Base-by-base conservation (phyloP, 2,888 invertebrate species). In the Eristalinus sepulchralis region DNA sequence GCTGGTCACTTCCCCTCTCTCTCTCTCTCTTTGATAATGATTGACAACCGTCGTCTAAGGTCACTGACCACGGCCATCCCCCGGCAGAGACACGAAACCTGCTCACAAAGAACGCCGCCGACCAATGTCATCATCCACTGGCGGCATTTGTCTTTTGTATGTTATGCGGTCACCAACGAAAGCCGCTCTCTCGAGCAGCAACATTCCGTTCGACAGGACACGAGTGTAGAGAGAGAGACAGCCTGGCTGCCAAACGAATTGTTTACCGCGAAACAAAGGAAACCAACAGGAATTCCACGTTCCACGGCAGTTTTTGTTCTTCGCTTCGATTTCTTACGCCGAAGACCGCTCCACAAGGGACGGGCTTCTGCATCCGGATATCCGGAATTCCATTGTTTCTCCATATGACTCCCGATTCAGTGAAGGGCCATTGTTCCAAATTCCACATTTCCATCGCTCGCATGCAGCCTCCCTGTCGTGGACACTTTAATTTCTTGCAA, bases 321-420 rank as follows among this genome's bases (percentile, higher is more conserved):
- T 11, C 22, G 24, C 24, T 57, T 57, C 57, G 22, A 5, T 57
- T 57, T 57, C 57, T 57, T 57, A 24, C 13, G 13, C 13, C 59
- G 53, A 63, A 36, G 34, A 60, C 60, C 36, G 68, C 27, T 31
- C 66, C 75, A 8, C 47, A 75, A 84, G 83, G 80, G 53, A 75
- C 79, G 68, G 27, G 27, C 64, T 83, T 70, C 72, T 75, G 85
- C 53, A 73, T 78, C 77, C 85, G 85, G 85, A 86, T 86, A 82
- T 86, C 85, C 85, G 78, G 83, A 75, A 83, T 82, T 86, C 66
- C 78, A 75, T 83, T 86, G 75, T 86, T 83, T n/a, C 73, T 10
- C 66, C 86, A 75, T 71, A 78, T 78, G 75, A 78, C 83, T 86
- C 77, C 70, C 66, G 64, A 68, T 27, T 13, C 64, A 31, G 47